These are phyloP conservation scores for Pogona vitticeps DNA, from an alignment of 2,113 vertebrate species.

Conservation along the genomic window DNA sequence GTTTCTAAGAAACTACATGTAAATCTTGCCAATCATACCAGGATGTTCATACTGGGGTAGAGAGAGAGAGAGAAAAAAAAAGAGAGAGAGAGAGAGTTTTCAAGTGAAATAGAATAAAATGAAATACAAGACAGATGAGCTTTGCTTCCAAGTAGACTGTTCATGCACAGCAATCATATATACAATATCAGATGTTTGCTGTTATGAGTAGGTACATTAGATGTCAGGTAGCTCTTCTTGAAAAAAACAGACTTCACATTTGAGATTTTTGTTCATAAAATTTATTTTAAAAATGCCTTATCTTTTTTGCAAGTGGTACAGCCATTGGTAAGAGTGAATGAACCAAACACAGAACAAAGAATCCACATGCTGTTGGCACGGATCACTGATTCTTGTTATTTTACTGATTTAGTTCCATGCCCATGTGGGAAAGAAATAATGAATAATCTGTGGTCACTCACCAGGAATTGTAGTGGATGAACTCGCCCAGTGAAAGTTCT, in stretches of 20 bases:
- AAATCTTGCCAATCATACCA: background rate
- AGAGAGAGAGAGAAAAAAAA: too few relatives aligned
- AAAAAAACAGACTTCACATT: background rate
- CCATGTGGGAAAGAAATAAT: background rate
- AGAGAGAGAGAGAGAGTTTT: too few relatives aligned
- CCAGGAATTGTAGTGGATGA: background rate
- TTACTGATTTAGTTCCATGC: background rate
- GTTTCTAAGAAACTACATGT: background rate
- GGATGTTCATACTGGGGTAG: background rate
- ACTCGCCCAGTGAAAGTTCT: background rate
- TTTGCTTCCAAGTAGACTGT: too few relatives aligned
- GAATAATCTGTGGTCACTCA: background rate
- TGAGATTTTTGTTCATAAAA: background rate
- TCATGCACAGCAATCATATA: background rate
- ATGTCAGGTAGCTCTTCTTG: background rate
- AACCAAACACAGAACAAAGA: background rate
- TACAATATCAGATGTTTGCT: background rate
- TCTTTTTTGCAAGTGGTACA: background rate
- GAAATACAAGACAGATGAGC: too few relatives aligned
- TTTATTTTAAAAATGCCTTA: background rate
- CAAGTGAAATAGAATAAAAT: too few relatives aligned
- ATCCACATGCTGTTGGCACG: background rate
- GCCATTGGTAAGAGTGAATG: background rate
- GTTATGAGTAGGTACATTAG: background rate
- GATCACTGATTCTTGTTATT: background rate